These are phyloP conservation scores for Glyptemys insculpta DNA, from an alignment of 2,797 vertebrate species.

Conservation along the genomic window DNA sequence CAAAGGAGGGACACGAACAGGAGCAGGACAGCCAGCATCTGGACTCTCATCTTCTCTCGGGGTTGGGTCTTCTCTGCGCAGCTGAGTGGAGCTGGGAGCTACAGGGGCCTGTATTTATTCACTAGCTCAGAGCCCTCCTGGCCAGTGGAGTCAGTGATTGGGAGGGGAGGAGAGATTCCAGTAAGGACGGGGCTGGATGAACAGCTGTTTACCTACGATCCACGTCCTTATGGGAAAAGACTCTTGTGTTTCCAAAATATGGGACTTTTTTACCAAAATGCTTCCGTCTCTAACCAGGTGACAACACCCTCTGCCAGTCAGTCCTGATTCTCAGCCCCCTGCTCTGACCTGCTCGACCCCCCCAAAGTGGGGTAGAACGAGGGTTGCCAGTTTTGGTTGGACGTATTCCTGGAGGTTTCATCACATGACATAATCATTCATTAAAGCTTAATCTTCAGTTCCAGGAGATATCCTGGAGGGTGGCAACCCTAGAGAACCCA, in stretches of 20 bases:
- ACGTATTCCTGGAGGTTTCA: too few species aligned
- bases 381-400: too few species aligned
- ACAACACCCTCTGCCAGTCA: neutral
- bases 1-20: neutral
- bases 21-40: neutral
- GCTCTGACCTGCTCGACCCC: too few species aligned
- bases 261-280: neutral
- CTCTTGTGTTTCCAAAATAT: neutral
- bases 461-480: neutral
- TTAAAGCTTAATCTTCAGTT: too few species aligned
- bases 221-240: neutral
- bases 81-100: neutral
- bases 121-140: neutral
- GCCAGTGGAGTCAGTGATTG: neutral
- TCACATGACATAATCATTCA: too few species aligned
- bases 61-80: neutral
- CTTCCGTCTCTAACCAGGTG: rapidly evolving
- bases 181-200: neutral
- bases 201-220: neutral
- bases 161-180: neutral
- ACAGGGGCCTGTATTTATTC: neutral
- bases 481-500: too few species aligned
- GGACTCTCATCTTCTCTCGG: neutral
- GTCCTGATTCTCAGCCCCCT: too few species aligned
- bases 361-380: too few species aligned